Evolutionary conservation across 2,113 vertebrate genomes (phyloP).

Genomic region (Cryptotis parvus): DNA sequence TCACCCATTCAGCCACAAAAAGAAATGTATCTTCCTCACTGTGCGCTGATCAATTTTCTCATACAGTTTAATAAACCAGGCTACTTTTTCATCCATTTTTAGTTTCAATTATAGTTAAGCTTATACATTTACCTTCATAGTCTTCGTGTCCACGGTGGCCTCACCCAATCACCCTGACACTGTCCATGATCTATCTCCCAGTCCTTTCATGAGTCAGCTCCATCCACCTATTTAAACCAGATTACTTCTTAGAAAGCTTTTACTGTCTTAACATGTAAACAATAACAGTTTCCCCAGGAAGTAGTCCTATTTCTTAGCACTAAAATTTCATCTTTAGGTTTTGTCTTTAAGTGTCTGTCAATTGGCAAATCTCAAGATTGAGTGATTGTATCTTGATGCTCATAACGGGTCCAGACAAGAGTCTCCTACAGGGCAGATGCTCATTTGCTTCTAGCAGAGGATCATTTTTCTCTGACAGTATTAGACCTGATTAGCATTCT

Average conservation of each 20-base stretch:
- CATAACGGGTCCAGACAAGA: background rate
- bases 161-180: no score
- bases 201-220: no score
- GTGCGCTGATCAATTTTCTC: background rate
- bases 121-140: no score
- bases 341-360: background rate
- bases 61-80: conserved; percentile 5
- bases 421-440: background rate
- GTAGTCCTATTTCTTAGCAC: background rate
- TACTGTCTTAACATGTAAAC: background rate
- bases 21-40: background rate
- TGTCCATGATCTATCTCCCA: no score
- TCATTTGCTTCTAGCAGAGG: background rate
- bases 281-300: background rate
- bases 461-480: background rate
- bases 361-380: background rate
- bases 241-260: background rate
- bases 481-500: background rate
- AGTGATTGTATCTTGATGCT: background rate
- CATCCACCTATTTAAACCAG: no score
- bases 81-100: background rate
- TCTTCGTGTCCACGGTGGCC: no score
- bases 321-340: background rate
- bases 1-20: background rate
- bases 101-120: no score